Percentiles rank a stretch among this genome's conserved stretches.
Conservation (phyloP, 2,113 vertebrate species). For the Trichechus manatus region DNA sequence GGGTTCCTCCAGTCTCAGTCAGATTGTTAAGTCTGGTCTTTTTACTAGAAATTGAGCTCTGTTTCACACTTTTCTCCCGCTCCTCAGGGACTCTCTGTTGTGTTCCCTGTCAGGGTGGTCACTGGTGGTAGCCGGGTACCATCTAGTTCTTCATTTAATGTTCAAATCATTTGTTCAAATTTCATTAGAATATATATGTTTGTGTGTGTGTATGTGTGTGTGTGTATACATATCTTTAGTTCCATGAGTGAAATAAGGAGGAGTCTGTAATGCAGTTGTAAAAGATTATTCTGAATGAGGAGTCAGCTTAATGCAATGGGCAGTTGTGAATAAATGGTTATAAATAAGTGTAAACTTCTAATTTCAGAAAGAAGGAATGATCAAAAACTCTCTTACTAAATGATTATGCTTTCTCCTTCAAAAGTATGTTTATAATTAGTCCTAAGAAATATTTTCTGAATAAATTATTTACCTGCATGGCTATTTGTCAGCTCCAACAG, state of each 20-base stretch:
- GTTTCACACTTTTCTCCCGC: too few relatives aligned
- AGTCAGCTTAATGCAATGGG: background rate
- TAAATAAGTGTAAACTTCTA: background rate
- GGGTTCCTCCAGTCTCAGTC: too few relatives aligned
- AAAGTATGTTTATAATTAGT: conserved; percentile 50
- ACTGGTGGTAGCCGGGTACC: too few relatives aligned
- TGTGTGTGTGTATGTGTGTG: background rate
- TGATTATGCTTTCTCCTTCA: conserved; percentile 51
- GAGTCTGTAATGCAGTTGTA: background rate
- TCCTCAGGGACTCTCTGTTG: too few relatives aligned
- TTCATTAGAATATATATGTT: background rate
- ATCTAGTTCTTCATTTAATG: background rate
- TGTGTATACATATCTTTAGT: background rate
- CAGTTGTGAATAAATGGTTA: background rate
- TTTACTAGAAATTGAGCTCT: too few relatives aligned
- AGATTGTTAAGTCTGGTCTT: too few relatives aligned
- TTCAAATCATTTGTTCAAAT: background rate
- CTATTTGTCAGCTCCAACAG: conserved; percentile 34
- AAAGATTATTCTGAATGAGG: background rate
- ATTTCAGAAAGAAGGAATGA: background rate
- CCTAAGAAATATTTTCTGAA: conserved; percentile 26
- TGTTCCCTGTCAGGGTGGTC: too few relatives aligned
- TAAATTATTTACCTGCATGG: background rate
- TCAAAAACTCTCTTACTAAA: background rate
- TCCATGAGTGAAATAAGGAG: background rate